Evolutionary conservation across 2,888 invertebrate genomes (phyloP).

Genomic region (Scaptomyza tumidula): DNA sequence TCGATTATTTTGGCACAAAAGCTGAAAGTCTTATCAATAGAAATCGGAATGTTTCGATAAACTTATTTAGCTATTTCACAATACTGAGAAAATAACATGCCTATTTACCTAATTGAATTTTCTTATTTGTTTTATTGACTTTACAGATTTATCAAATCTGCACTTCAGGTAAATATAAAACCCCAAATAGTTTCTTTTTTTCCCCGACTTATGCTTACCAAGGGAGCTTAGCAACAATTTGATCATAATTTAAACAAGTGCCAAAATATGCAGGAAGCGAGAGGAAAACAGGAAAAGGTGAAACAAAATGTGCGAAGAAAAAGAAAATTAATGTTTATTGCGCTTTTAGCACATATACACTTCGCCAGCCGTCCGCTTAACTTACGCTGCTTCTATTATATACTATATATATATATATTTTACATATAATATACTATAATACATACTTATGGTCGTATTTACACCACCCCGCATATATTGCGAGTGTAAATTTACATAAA

Average conservation of each 20-base stretch:
- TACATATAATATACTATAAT: not conserved
- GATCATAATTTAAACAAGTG: slow-evolving; percentile 56
- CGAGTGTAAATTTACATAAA: slow-evolving; percentile 69
- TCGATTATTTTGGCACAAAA: too few species aligned
- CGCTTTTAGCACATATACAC: slow-evolving; percentile 75
- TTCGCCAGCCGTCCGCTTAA: slow-evolving; percentile 23
- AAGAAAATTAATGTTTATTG: slow-evolving; percentile 79
- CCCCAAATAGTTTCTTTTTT: not conserved
- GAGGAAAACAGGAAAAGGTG: slow-evolving; percentile 19
- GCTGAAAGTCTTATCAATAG: too few species aligned
- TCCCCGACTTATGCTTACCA: slow-evolving; percentile 2
- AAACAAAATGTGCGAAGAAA: slow-evolving; percentile 39
- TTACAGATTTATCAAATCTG: not conserved
- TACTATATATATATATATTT: not conserved
- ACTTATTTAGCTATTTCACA: not conserved
- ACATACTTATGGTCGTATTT: not conserved
- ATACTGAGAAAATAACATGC: not conserved
- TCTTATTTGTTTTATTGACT: not conserved
- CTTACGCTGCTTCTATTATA: slow-evolving; percentile 5
- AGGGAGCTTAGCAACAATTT: slow-evolving; percentile 5
- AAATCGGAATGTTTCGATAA: too few species aligned
- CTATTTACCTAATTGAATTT: not conserved
- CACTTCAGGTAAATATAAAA: slow-evolving; percentile 3
- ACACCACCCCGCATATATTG: slow-evolving; percentile 26
- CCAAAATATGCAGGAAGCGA: slow-evolving; percentile 47